Percentiles rank a stretch among this genome's conserved stretches.
phyloP scores from a whole-genome alignment of 1,140 invertebrate species.

The Polypedilum pembai region DNA sequence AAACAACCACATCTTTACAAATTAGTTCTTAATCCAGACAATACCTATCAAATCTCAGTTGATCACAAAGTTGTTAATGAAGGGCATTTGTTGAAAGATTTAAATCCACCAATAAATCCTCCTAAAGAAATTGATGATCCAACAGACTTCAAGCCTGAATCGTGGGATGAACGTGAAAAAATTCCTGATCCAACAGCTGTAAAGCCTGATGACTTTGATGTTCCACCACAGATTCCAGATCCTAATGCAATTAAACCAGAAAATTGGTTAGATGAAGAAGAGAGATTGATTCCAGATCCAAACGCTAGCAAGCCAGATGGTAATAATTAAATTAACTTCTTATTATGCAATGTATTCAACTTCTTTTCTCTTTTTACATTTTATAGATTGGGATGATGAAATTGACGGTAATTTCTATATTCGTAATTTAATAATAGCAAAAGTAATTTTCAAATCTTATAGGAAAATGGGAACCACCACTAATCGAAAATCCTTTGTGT shows the following conservation, averaged over 20 bases:
- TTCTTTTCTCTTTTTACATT: constrained; percentile 48
- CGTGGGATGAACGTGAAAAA: constrained; percentile 97
- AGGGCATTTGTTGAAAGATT: constrained; percentile 82
- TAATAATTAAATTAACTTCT: constrained; percentile 29
- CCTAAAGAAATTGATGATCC: constrained; percentile 93
- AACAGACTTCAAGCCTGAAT: constrained; percentile 76
- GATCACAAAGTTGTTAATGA: constrained; percentile 74
- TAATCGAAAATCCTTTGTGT: constrained; percentile 88
- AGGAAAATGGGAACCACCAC: constrained; percentile 90
- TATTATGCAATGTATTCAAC: constrained; percentile 1
- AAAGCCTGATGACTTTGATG: constrained; percentile 94
- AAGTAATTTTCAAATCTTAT: constrained; percentile 71
- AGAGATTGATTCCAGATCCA: constrained; percentile 64
- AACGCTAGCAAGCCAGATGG: neutral
- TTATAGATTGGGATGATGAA: constrained; percentile 93
- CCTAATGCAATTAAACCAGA: constrained; percentile 78
- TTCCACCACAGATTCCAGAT: constrained; percentile 83
- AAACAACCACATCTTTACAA: constrained; percentile 94
- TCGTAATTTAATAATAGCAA: neutral
- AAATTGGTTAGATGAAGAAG: constrained; percentile 92
- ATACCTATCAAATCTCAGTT: constrained; percentile 62
- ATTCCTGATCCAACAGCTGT: constrained; percentile 79
- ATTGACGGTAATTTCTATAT: constrained; percentile 86
- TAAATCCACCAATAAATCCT: constrained; percentile 89
- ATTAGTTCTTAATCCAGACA: constrained; percentile 81